Evolutionary conservation across 1,140 invertebrate species (phyloP).

Genomic region (Cephus cinctus): DNA sequence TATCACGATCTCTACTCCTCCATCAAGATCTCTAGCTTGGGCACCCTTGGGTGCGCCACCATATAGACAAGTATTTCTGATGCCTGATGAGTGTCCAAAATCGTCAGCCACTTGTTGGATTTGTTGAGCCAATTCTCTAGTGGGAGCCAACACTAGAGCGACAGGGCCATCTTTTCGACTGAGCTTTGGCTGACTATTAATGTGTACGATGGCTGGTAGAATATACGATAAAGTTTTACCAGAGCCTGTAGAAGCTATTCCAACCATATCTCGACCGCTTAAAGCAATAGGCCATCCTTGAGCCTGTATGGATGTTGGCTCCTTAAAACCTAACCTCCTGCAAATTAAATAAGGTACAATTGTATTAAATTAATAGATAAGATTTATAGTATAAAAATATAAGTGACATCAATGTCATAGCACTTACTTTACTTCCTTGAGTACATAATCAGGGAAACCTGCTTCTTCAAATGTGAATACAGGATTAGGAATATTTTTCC

Average conservation of each 20-base stretch:
- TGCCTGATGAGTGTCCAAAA: slow-evolving; percentile 83
- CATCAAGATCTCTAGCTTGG: slow-evolving; percentile 81
- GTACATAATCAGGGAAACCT: slow-evolving; percentile 80
- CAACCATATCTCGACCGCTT: slow-evolving; percentile 89
- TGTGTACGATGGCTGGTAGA: slow-evolving; percentile 87
- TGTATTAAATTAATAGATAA: neutral
- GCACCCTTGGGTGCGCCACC: slow-evolving; percentile 90
- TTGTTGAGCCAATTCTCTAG: slow-evolving; percentile 94
- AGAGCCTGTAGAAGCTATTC: slow-evolving; percentile 94
- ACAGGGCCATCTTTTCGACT: slow-evolving; percentile 86
- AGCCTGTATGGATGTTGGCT: slow-evolving; percentile 87
- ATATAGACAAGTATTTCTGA: slow-evolving; percentile 91
- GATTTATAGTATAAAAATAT: neutral
- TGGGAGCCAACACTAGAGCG: slow-evolving; percentile 89
- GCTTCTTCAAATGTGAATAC: slow-evolving; percentile 81
- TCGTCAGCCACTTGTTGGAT: slow-evolving; percentile 93
- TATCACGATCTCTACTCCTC: slow-evolving; percentile 86
- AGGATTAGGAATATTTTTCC: slow-evolving; percentile 77
- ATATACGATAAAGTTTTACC: slow-evolving; percentile 88
- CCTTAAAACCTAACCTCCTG: slow-evolving; percentile 78
- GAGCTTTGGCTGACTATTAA: slow-evolving; percentile 85
- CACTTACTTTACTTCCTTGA: slow-evolving; percentile 65
- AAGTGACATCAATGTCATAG: neutral
- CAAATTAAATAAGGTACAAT: slow-evolving; percentile 19
- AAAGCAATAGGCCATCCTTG: slow-evolving; percentile 93